These are phyloP conservation scores for Gallinago undulata DNA, from an alignment of 2,113 vertebrate genomes.

Conservation along the genomic window DNA sequence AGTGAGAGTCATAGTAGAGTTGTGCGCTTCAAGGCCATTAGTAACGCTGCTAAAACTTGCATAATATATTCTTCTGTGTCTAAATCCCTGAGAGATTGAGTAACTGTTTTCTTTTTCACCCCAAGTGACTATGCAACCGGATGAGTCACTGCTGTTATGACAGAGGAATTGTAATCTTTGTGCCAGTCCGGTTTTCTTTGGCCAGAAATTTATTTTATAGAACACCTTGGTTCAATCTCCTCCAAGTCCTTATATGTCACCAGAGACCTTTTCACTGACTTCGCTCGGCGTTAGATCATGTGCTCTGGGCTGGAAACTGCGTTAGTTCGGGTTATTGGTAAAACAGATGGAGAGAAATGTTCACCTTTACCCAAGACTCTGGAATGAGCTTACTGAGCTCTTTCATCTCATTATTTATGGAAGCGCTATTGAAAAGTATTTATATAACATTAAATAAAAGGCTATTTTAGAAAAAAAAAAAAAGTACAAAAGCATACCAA, in stretches of 20 bases:
- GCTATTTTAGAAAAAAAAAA: neutral
- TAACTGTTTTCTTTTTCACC: conserved; percentile 64
- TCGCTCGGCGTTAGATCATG: neutral
- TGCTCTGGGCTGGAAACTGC: conserved; percentile 16
- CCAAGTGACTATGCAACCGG: conserved; percentile 33
- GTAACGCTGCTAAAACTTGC: conserved; percentile 53
- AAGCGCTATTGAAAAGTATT: neutral
- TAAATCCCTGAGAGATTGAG: conserved; percentile 60
- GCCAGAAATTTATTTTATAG: conserved; percentile 24
- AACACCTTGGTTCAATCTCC: conserved; percentile 32
- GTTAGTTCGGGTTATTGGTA: neutral
- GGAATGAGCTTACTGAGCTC: neutral
- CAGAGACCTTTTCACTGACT: conserved; percentile 26
- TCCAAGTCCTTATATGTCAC: neutral
- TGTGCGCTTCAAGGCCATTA: conserved; percentile 58
- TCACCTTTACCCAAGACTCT: neutral
- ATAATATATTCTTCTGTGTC: conserved; percentile 60
- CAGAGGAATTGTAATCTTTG: conserved; percentile 9
- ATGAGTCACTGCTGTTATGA: conserved; percentile 55
- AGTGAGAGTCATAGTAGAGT: conserved; percentile 58
- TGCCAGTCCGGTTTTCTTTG: conserved; percentile 31
- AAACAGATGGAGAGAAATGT: conserved; percentile 37
- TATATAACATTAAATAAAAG: neutral
- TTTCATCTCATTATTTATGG: conserved; percentile 1
- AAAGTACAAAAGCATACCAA: neutral